A percentile compares a stretch with the other conserved stretches of the same genome.
These are phyloP conservation scores for Cuniculus paca DNA, from an alignment of 2,797 vertebrate genomes.

Conservation along the genomic window DNA sequence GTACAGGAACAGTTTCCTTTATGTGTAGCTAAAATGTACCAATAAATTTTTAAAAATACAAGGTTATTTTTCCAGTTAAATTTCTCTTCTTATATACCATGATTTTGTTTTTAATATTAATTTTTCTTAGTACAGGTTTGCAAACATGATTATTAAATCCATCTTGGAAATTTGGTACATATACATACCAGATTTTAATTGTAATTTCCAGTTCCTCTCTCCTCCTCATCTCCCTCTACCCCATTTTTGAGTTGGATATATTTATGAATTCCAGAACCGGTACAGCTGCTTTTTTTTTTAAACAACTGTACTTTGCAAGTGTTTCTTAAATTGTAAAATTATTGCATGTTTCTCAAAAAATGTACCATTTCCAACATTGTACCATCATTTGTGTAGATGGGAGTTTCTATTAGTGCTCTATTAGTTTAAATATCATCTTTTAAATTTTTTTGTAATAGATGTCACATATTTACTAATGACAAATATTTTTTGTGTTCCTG, in stretches of 20 bases:
- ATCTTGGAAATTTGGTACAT: background rate
- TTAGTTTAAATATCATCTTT: background rate
- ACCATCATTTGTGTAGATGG: background rate
- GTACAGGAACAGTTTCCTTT: background rate
- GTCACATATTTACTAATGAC: background rate
- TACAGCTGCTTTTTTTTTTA: background rate
- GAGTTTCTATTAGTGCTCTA: background rate
- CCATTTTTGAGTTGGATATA: background rate
- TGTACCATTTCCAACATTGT: background rate
- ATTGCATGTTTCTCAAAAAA: background rate
- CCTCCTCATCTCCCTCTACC: background rate
- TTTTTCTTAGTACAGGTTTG: background rate
- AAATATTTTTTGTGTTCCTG: background rate
- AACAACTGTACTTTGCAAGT: background rate
- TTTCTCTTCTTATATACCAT: background rate
- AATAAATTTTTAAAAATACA: no score
- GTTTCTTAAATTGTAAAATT: background rate
- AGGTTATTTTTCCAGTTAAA: background rate
- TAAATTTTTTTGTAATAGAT: background rate
- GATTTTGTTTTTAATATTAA: background rate
- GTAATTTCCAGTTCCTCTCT: no score
- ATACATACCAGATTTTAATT: background rate
- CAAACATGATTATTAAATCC: no score
- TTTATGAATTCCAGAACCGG: background rate
- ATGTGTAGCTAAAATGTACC: background rate